Conservation (phyloP, 2,888 invertebrate genomes). For the Standfussiana lucernea region DNA sequence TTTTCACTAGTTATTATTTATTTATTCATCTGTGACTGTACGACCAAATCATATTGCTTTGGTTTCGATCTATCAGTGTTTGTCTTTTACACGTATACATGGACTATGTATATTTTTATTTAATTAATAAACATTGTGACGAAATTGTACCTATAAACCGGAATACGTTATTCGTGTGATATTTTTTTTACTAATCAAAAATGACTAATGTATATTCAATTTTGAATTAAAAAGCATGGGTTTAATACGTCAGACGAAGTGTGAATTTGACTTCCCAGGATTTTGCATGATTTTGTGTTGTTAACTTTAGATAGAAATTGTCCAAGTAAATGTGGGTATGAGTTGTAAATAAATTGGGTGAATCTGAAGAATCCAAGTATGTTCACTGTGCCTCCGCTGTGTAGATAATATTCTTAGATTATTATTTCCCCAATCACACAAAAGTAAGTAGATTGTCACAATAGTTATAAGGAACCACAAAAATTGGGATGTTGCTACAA, state of each 20-base stretch:
- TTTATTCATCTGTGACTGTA: constrained; percentile 67
- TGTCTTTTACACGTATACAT: constrained; percentile 41
- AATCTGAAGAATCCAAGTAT: constrained; percentile 18
- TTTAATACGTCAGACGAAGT: constrained; percentile 29
- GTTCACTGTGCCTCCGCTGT: constrained; percentile 21
- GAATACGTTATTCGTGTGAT: constrained; percentile 47
- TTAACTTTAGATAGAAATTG: constrained; percentile 46
- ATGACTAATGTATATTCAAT: constrained; percentile 27
- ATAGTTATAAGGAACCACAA: constrained; percentile 20
- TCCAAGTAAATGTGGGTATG: constrained; percentile 27
- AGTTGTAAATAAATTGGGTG: constrained; percentile 49
- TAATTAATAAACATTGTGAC: constrained; percentile 25
- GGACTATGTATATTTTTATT: constrained; percentile 29
- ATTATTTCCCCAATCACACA: constrained; percentile 11
- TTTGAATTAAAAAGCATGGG: constrained; percentile 57
- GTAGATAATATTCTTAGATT: constrained; percentile 42
- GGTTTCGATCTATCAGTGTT: constrained; percentile 64
- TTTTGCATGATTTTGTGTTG: constrained; percentile 66
- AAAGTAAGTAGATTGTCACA: constrained; percentile 18
- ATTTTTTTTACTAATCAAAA: constrained; percentile 43
- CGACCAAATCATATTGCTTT: constrained; percentile 81
- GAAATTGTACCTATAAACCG: constrained; percentile 25
- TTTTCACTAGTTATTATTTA: constrained; percentile 53
- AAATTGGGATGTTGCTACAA: background rate
- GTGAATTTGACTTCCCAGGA: constrained; percentile 42